Evolutionary conservation across 2,113 vertebrate genomes (phyloP), one percentile per base, ranked within the genome.

Genomic region (Leptodactylus fuscus): DNA sequence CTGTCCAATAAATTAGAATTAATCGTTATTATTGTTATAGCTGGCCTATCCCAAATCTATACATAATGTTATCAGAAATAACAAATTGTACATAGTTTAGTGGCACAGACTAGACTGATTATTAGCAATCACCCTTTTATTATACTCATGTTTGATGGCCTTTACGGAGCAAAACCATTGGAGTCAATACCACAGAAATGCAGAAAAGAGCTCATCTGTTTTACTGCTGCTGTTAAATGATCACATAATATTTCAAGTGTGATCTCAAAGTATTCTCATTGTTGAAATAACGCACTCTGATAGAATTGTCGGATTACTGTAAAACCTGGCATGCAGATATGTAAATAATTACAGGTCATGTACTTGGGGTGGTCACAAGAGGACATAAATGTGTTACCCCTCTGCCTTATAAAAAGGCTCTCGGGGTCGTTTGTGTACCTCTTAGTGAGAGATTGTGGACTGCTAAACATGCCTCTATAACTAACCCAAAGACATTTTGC

Each of bases 21-120:
- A 82, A 82, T 73, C 55, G 65, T 82, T 41, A 71, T 82, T 55
- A 71, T 73, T 71, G 46, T 51, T 82, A 82, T n/a, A 82, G 65
- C 65, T 82, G 8, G 10, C n/a, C 48, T 73, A 58, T 71, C 38
- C 32, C 65, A 82, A 82, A 82, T 82, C 81, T 82, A 82, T 82
- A 82, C 48, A 15, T 82, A 82, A 69, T 53, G 34, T 24, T 82
- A 82, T 82, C 67, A 71, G 81, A 12, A 44, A 82, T 71, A 82
- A 82, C 49, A 53, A 82, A 82, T 82, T 82, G 67, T 44, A 55
- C 22, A 41, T 71, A 71, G 81, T 55, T 82, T 51, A 70, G 49
- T 27, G 22, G 48, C 32, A 73, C 27, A 38, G 34, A 44, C 48
- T 71, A 82, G 58, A 53, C 48, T 73, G 81, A 82, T 82, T 69